These are phyloP conservation scores for Drosophila sturtevanti DNA, from an alignment of 1,140 invertebrate species.

Conservation along the genomic window DNA sequence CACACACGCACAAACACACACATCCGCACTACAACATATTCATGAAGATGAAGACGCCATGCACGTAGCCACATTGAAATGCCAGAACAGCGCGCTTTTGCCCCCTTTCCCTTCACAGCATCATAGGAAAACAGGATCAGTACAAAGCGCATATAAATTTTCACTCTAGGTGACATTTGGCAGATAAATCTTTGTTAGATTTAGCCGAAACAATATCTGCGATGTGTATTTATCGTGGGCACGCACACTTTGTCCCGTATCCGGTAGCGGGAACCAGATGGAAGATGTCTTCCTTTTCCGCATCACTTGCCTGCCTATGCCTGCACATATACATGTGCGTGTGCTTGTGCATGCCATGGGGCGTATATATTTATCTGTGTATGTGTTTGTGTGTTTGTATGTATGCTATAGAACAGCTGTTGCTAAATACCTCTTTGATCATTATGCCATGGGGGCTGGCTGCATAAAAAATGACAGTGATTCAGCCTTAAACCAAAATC, in stretches of 20 bases:
- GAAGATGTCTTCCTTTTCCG: conserved; percentile 33
- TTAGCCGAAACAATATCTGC: conserved; percentile 65
- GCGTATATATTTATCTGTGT: not conserved
- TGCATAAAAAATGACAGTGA: conserved; percentile 50
- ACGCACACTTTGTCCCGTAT: conserved; percentile 33
- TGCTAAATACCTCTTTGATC: conserved; percentile 66
- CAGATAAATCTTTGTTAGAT: conserved; percentile 76
- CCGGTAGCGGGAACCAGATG: conserved; percentile 5
- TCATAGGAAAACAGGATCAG: conserved; percentile 15
- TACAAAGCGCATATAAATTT: conserved; percentile 69
- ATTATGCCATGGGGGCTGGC: conserved; percentile 46
- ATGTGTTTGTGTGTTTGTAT: conserved; percentile 29
- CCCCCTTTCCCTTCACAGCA: conserved; percentile 35
- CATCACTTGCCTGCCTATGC: conserved; percentile 26
- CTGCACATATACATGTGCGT: too few species aligned
- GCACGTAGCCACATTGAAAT: conserved; percentile 49
- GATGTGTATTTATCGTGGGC: conserved; percentile 54
- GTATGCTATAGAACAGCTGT: conserved; percentile 54
- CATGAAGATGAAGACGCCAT: conserved; percentile 34
- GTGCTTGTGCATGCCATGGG: not conserved
- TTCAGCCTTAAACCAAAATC: conserved; percentile 38
- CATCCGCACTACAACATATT: not conserved
- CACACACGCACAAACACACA: conserved; percentile 6
- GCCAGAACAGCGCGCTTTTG: conserved; percentile 47
- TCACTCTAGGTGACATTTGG: conserved; percentile 64